A percentile compares a stretch with the other conserved stretches of the same genome.
Evolutionary conservation across 2,113 vertebrate genomes (phyloP).

Genomic region (Pollachius pollachius): DNA sequence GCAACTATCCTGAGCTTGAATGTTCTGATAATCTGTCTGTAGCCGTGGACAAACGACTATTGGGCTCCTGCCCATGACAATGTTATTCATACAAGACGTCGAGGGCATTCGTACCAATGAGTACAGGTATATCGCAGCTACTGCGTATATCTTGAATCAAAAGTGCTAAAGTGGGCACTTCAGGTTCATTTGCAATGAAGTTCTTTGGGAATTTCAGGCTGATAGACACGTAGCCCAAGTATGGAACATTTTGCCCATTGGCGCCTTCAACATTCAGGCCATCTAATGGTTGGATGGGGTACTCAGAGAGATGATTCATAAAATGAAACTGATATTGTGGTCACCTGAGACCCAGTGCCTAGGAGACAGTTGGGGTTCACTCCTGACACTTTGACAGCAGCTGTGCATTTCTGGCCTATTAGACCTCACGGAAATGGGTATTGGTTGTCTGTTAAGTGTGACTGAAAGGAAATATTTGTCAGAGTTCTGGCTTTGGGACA

Average conservation of each 20-base stretch:
- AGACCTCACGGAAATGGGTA: constrained; percentile 1
- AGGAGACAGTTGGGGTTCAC: constrained; percentile 21
- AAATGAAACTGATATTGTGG: constrained; percentile 10
- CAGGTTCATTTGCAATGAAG: constrained; percentile 14
- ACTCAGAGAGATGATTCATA: constrained; percentile 3
- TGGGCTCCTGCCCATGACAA: background rate
- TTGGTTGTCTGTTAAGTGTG: background rate
- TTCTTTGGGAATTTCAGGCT: constrained; percentile 5
- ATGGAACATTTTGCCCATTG: background rate
- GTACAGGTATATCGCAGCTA: constrained; percentile 7
- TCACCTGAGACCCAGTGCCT: too few species aligned
- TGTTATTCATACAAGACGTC: constrained; percentile 13
- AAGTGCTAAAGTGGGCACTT: constrained; percentile 11
- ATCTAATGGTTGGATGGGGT: constrained; percentile 5
- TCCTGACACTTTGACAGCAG: background rate
- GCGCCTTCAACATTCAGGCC: background rate
- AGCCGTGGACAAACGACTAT: background rate
- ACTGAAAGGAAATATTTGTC: background rate
- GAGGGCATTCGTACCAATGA: constrained; percentile 13
- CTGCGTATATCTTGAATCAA: background rate
- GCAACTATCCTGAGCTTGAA: background rate
- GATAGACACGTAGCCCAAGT: background rate
- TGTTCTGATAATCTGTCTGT: constrained; percentile 3
- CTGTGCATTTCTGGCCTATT: constrained; percentile 13
- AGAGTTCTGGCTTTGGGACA: background rate